These are phyloP conservation scores for Rhincodon typus DNA, from an alignment of 2,797 vertebrate genomes.

Conservation along the genomic window DNA sequence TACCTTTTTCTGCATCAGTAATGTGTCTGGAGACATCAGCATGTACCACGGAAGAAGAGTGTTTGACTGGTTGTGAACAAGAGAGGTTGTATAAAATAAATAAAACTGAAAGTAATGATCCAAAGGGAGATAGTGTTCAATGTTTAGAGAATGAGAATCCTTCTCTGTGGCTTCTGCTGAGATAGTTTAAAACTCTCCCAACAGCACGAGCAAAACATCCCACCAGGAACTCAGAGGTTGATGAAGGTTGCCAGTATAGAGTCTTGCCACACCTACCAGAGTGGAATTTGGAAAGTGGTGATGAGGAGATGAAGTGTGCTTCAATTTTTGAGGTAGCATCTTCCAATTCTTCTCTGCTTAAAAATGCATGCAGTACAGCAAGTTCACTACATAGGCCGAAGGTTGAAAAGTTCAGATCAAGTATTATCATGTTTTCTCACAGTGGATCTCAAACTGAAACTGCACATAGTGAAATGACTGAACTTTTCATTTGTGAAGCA, in stretches of 20 bases:
- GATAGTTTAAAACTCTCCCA: too few relatives aligned
- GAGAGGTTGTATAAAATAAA: constrained; percentile 39
- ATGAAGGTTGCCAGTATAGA: constrained; percentile 39
- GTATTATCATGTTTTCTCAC: constrained; percentile 67
- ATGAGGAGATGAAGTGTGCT: constrained; percentile 38
- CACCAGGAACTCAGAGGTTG: neutral
- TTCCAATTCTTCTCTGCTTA: constrained; percentile 28
- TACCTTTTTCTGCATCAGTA: constrained; percentile 46
- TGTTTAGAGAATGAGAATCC: neutral
- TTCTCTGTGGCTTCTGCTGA: too few relatives aligned
- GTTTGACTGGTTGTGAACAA: constrained; percentile 40
- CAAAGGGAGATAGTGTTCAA: neutral
- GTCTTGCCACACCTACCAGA: constrained; percentile 38
- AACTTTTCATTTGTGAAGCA: constrained; percentile 45
- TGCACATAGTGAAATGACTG: constrained; percentile 39
- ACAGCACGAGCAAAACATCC: too few relatives aligned
- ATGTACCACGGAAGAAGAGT: constrained; percentile 42
- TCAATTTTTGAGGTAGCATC: constrained; percentile 30
- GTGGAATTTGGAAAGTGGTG: neutral
- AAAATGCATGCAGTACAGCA: constrained; percentile 38
- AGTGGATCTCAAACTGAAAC: constrained; percentile 38
- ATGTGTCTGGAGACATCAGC: constrained; percentile 43
- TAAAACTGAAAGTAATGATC: constrained; percentile 41
- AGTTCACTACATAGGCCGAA: constrained; percentile 49
- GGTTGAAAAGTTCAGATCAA: constrained; percentile 63